These are phyloP conservation scores for Ophion obscuratus DNA, from an alignment of 2,888 invertebrate genomes.

Conservation along the genomic window DNA sequence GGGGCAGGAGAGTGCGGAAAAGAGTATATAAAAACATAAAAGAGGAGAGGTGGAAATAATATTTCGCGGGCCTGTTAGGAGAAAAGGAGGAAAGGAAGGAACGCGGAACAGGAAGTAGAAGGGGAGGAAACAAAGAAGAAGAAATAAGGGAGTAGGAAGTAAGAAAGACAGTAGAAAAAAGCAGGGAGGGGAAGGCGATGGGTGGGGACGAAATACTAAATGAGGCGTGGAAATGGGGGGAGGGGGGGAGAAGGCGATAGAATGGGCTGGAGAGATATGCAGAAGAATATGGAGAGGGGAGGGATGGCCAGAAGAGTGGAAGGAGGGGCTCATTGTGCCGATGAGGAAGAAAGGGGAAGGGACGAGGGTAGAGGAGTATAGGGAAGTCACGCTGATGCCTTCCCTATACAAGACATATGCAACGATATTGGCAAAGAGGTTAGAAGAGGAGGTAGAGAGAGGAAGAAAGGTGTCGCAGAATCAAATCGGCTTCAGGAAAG, in stretches of 20 bases:
- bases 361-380: constrained; percentile 38
- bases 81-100: background rate
- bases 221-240: constrained; percentile 27
- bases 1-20: constrained; percentile 1
- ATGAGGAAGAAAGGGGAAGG: background rate
- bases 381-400: constrained; percentile 46
- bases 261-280: background rate
- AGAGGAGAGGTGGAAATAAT: background rate
- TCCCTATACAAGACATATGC: constrained; percentile 41
- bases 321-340: constrained; percentile 20
- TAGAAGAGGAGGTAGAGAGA: background rate
- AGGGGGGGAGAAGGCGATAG: background rate
- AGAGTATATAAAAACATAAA: background rate
- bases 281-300: constrained; percentile 2
- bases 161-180: background rate
- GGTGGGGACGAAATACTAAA: constrained; percentile 17
- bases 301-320: constrained; percentile 38
- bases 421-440: background rate
- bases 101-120: background rate
- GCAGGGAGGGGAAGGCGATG: constrained; percentile 18
- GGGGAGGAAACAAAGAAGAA: background rate
- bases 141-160: constrained; percentile 6
- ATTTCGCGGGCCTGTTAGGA: constrained; percentile 22
- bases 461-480: no score
- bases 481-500: no score